phyloP scores from a whole-genome alignment of 2,113 vertebrate genomes.

The Apteryx owenii region DNA sequence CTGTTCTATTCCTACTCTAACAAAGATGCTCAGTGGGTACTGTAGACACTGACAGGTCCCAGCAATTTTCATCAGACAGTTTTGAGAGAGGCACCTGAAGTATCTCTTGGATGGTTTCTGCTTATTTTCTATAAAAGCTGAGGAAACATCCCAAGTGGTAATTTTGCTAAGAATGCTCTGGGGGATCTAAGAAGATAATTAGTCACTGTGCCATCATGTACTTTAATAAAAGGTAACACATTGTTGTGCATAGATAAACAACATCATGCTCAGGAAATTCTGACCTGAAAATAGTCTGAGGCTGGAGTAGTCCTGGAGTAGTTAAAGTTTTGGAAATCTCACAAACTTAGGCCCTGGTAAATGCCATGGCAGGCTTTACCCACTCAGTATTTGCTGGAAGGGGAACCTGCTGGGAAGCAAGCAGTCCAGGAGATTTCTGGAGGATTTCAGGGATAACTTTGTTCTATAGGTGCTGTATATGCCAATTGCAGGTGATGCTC shows the following conservation, averaged over 20 bases:
- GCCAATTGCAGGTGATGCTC: too few species aligned
- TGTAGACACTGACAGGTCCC: background rate
- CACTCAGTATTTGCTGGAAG: too few species aligned
- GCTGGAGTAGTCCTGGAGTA: background rate
- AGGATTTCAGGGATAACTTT: background rate
- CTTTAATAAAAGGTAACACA: background rate
- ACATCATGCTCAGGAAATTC: background rate
- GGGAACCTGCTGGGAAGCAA: background rate
- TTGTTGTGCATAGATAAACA: background rate
- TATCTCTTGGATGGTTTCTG: background rate
- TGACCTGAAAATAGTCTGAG: background rate
- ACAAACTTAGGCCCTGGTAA: too few species aligned
- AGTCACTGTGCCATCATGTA: rapidly evolving
- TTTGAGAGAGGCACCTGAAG: background rate
- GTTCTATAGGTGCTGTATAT: background rate
- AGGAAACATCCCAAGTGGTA: background rate
- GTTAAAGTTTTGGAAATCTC: too few species aligned
- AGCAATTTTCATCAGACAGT: background rate
- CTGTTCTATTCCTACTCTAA: background rate
- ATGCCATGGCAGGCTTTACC: background rate
- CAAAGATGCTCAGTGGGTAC: background rate
- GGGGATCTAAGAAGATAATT: background rate
- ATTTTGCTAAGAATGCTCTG: background rate
- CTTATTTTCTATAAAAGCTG: background rate
- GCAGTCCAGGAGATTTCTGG: background rate